Conservation (phyloP, 1,140 invertebrate genomes). For the Phymorhynchus buccinoides region DNA sequence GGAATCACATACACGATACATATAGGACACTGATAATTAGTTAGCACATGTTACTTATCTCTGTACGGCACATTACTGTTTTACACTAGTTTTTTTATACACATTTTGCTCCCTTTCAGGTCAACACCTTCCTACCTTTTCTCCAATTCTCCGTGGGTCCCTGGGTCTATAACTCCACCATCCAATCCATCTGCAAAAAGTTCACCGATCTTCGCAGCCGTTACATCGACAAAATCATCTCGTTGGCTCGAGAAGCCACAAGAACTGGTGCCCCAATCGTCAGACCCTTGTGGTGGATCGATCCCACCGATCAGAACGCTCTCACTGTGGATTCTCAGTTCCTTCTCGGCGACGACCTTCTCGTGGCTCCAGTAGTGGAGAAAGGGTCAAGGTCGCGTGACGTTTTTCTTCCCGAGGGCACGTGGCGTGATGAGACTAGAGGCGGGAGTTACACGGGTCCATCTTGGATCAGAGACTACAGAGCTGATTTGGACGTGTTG, state of each 20-base stretch:
- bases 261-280: constrained; percentile 76
- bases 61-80: too few relatives aligned
- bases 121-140: constrained; percentile 86
- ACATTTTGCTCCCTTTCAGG: constrained; percentile 75
- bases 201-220: constrained; percentile 82
- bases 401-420: constrained; percentile 79
- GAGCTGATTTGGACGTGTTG: constrained; percentile 76
- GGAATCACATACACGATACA: too few relatives aligned
- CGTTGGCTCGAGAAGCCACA: constrained; percentile 84
- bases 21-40: too few relatives aligned
- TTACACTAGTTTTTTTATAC: background rate
- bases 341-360: constrained; percentile 84
- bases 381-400: constrained; percentile 79
- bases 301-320: constrained; percentile 85
- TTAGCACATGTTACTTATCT: too few relatives aligned
- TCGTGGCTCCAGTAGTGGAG: constrained; percentile 86
- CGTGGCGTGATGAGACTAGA: constrained; percentile 52
- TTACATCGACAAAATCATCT: constrained; percentile 71
- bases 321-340: constrained; percentile 87
- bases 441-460: constrained; percentile 76
- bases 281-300: constrained; percentile 92
- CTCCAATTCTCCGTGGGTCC: constrained; percentile 91
- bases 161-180: constrained; percentile 86
- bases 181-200: constrained; percentile 78
- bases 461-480: constrained; percentile 79